Evolutionary conservation across 2,888 invertebrate genomes (phyloP).

Genomic region (Cryptocheilus praepositus): DNA sequence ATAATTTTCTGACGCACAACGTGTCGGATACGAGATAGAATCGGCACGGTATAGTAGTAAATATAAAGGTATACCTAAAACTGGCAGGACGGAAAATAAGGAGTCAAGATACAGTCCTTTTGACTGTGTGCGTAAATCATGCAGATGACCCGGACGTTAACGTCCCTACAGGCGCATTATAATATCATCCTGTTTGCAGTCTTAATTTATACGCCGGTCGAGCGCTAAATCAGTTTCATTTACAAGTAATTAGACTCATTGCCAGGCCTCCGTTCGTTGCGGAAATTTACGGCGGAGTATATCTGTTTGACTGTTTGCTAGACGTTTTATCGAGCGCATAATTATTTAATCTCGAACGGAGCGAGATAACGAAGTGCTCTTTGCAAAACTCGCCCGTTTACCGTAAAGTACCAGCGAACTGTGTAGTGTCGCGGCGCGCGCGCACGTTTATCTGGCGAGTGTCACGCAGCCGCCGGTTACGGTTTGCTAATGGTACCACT

Average conservation of each 20-base stretch:
- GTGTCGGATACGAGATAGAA: too few relatives aligned
- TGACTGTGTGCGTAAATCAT: conserved; percentile 30
- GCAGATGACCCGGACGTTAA: conserved; percentile 23
- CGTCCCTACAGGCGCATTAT: conserved; percentile 28
- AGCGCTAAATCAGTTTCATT: conserved; percentile 42
- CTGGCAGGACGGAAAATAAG: neutral
- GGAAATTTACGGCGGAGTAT: conserved; percentile 36
- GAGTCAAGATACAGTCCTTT: conserved; percentile 16
- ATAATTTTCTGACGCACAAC: too few relatives aligned
- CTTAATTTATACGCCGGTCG: conserved; percentile 41
- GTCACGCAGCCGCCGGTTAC: neutral
- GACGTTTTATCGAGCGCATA: conserved; percentile 21
- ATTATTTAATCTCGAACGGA: conserved; percentile 20
- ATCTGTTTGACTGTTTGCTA: conserved; percentile 40
- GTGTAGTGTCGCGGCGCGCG: too few relatives aligned
- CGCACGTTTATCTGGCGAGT: conserved; percentile 1
- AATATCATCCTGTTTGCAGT: conserved; percentile 29
- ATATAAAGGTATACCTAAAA: too few relatives aligned
- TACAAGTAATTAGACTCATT: conserved; percentile 44
- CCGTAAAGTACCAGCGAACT: too few relatives aligned
- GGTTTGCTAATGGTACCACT: neutral
- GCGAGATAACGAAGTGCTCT: conserved; percentile 34
- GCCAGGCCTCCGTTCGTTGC: conserved; percentile 25
- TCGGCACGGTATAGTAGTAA: too few relatives aligned
- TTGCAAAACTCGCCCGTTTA: neutral